Base-by-base conservation (phyloP, 1,140 invertebrate species). In the Drosophila carrolli region DNA sequence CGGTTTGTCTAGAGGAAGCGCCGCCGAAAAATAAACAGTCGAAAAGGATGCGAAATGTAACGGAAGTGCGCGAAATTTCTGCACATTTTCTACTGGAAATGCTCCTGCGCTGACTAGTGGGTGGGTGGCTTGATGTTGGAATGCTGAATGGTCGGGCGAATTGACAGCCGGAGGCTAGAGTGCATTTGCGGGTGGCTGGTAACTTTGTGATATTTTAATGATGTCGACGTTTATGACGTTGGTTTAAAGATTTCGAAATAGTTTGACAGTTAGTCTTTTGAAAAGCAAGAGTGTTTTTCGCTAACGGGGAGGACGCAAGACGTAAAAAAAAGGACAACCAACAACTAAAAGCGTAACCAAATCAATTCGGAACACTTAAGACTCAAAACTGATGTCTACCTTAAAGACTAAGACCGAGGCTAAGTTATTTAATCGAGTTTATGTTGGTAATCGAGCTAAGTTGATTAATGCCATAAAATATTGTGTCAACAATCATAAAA, bases 121-220 rank as follows among this genome's bases (percentile, higher is more conserved):
- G 19, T 56, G 44, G 32, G 38, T 38, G n/a, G 32, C 16, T 38
- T 27, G 19, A 58, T 37, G 47, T 9, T 40, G 50, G 19, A 16
- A 54, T 40, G 29, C 10, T 40, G 51, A 27, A 29, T 16, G 14
- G 43, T 46, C 8, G 37, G 66, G 35, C 9, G 53, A 37, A 67
- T 60, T 50, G 32, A 56, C 16, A 56, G 47, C 44, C 58, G 32
- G 43, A 35, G 32, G 62, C 38, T 60, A 27, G 37, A 44, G 41
- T 63, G 58, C 59, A 19, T 58, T 47, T 37, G 51, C 23, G 23
- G 23, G 23, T 23, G 23, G 23, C 2, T 23, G 23, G 23, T 50
- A 85, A 72, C 56, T 76, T 81, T 81, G 78, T 81, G 82, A 78
- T 75, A 86, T 81, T 86, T 86, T 86, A 86, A 86, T 86, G 82